Conservation (phyloP, 2,888 invertebrate species). For the Drosophila paranaensis region DNA sequence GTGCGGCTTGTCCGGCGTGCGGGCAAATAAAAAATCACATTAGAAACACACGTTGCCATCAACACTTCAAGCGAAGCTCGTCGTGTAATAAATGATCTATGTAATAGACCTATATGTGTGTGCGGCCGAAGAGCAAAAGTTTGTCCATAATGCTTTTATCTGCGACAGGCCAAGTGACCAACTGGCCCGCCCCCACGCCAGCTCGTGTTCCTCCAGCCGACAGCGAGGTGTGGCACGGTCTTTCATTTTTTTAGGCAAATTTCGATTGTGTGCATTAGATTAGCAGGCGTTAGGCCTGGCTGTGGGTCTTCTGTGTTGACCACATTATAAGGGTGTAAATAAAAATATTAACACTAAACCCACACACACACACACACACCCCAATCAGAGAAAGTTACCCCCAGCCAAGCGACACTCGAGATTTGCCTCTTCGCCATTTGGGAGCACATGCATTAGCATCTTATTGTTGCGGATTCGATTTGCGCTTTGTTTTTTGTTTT, state of each 20-base stretch:
- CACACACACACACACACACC: slow-evolving; percentile 25
- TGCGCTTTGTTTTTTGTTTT: slow-evolving; percentile 39
- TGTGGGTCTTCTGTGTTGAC: slow-evolving; percentile 12
- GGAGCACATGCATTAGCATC: slow-evolving; percentile 74
- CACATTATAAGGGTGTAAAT: slow-evolving; percentile 79
- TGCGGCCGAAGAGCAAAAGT: slow-evolving; percentile 40
- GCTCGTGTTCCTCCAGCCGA: background rate
- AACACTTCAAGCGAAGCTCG: slow-evolving; percentile 43
- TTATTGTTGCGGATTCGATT: slow-evolving; percentile 60
- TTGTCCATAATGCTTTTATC: slow-evolving; percentile 77
- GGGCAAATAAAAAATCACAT: slow-evolving; percentile 78
- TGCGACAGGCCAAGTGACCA: slow-evolving; percentile 59
- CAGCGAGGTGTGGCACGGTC: slow-evolving; percentile 52
- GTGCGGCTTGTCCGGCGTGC: slow-evolving; percentile 34
- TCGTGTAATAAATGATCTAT: slow-evolving; percentile 82
- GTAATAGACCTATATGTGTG: slow-evolving; percentile 66
- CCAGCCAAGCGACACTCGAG: slow-evolving; percentile 35
- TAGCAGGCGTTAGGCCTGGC: slow-evolving; percentile 40
- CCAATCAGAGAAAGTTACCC: slow-evolving; percentile 40
- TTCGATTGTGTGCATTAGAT: slow-evolving; percentile 69
- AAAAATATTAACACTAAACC: slow-evolving; percentile 71
- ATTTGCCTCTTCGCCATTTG: slow-evolving; percentile 59
- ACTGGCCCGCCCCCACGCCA: slow-evolving; percentile 15
- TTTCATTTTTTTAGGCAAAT: slow-evolving; percentile 71
- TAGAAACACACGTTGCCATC: slow-evolving; percentile 80